Evolutionary conservation across 1,140 invertebrate genomes (phyloP), one percentile per base, ranked within the genome.

Genomic region (Neotoxoptera formosana): DNA sequence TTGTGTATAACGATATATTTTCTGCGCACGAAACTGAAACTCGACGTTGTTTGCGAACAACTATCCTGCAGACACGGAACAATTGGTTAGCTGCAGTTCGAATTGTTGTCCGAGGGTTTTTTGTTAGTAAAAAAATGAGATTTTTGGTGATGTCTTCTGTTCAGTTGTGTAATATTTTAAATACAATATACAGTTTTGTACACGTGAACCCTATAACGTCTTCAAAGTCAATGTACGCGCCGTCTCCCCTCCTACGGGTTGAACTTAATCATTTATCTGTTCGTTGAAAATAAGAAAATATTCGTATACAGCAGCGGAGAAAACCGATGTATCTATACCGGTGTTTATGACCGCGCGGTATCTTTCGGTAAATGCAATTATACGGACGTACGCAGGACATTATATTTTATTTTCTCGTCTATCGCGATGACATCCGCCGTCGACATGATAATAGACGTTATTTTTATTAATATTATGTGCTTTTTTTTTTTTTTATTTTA

Each of bases 401-500:
- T 83, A 36, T 83, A 36, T 36, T 83, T 83, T 81, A 83, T 83
- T 83, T 83, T 83, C 76, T 83, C 76, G 6, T 83, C 20, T 36
- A 34, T 34, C 6, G 34, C 60, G 60, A 36, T 36, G 76, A 36
- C 83, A 14, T 41, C 60, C 60, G 34, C 76, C 76, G 76, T 83
- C 34, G 76, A 36, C 83, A 45, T 41, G 41, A 34, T 21, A 84
- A 84, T 67, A 81, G n/a, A 25, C 83, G 41, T 84, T 84, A 84
- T 84, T 41, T 41, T 84, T 84, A 84, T 84, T 76, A 84, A 25
- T 21, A 41, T 84, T 45, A 84, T 84, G 23, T 25, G 76, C 36
- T 76, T 76, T n/a, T n/a, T 67, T 67, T 81, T 81, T 81, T 60
- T 30, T 81, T 81, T 81, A 34, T 84, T 84, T 47, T 87, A 87